Conservation (phyloP, 1,140 invertebrate species). For the Mylabris phalerata region DNA sequence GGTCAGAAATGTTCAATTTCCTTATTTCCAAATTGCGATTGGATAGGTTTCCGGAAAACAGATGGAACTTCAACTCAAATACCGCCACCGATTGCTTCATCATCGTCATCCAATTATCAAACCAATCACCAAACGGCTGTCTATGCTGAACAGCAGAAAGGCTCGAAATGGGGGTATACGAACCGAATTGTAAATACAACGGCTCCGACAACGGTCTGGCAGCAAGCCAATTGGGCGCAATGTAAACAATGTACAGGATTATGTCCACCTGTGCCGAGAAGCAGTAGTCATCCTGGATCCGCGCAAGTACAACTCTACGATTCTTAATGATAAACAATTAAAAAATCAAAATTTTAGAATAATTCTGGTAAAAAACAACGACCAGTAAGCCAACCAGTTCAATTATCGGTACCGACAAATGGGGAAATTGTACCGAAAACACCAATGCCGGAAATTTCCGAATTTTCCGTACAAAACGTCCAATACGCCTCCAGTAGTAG, state of each 20-base stretch:
- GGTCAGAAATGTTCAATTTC: background rate
- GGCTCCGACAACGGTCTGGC: constrained; percentile 14
- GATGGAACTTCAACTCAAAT: constrained; percentile 22
- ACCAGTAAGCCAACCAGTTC: constrained; percentile 42
- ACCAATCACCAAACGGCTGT: constrained; percentile 35
- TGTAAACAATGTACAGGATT: constrained; percentile 39
- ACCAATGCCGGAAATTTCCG: constrained; percentile 47
- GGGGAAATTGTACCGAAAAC: constrained; percentile 33
- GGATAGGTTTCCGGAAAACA: constrained; percentile 34
- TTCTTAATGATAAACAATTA: background rate
- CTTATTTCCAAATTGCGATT: background rate
- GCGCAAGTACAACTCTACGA: constrained; percentile 16
- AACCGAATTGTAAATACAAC: constrained; percentile 35
- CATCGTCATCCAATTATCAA: constrained; percentile 21
- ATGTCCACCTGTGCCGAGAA: constrained; percentile 39
- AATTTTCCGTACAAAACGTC: constrained; percentile 44
- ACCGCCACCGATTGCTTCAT: constrained; percentile 23
- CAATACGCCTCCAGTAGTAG: constrained; percentile 60
- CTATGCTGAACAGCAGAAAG: constrained; percentile 39
- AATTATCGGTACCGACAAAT: constrained; percentile 25
- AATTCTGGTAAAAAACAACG: constrained; percentile 31
- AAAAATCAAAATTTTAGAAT: background rate
- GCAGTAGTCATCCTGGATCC: constrained; percentile 38
- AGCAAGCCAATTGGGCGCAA: constrained; percentile 32
- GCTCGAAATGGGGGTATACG: constrained; percentile 40